Evolutionary conservation across 2,888 invertebrate genomes (phyloP), one percentile per base, ranked within the genome.

Genomic region (Epirrhoe tristata): DNA sequence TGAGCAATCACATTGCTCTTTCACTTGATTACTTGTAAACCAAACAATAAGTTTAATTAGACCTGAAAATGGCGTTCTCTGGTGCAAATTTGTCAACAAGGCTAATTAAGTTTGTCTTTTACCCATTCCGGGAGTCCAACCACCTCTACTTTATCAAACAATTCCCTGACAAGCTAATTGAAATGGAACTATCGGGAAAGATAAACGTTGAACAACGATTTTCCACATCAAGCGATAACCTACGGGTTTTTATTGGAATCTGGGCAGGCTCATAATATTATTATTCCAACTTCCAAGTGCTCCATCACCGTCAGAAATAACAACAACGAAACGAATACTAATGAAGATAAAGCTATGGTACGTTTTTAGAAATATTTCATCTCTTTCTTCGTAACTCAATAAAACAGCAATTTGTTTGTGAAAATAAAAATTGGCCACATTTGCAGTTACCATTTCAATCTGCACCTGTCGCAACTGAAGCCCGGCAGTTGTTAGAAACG

Each of bases 31-130:
- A 63, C 36, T 53, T 66, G 51, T 43, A 64, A 69, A 65, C 59
- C 52, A 50, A 66, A 53, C 51, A 55, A 57, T 55, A 67, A 62
- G 59, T 73, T 71, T 64, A 76, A 76, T 73, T 75, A 74, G 72
- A 72, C 36, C 69, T 53, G 55, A 63, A 62, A 72, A 70, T 59
- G 62, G 64, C 54, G 61, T 54, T 53, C 56, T 68, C 58, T 62
- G 16, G 50, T 53, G 58, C 53, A 71, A 72, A 77, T 77, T 72
- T 75, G 67, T 73, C 70, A 76, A 77, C 75, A 68, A 71, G 69
- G 70, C 74, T 77, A 74, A 75, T 73, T 71, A 71, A 69, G 71
- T 73, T 73, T 73, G 67, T 59, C 70, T 73, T 71, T 68, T 73
- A 64, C 66, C 69, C 68, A 61, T 65, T 72, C 72, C 63, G 64